These are phyloP conservation scores for Dione vanillae DNA, from an alignment of 2,888 invertebrate species.

Conservation along the genomic window DNA sequence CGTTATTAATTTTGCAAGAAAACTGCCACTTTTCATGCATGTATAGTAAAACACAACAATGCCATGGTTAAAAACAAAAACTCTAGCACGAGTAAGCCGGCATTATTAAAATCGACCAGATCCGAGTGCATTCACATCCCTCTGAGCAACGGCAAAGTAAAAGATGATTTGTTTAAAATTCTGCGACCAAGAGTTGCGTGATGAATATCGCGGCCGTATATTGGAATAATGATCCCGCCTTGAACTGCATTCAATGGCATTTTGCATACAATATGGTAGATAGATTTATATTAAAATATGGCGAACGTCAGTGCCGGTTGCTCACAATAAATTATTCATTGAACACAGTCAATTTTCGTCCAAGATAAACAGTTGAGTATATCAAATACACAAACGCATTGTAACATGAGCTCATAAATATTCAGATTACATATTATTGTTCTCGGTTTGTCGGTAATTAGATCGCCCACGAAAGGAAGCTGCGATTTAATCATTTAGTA, in stretches of 20 bases:
- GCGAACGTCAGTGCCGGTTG: conserved; percentile 80
- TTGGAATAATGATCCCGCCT: conserved; percentile 82
- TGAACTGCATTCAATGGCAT: conserved; percentile 83
- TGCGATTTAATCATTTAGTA: conserved; percentile 71
- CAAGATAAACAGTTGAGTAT: conserved; percentile 76
- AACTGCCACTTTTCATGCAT: neutral
- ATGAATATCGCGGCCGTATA: conserved; percentile 81
- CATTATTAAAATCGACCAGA: conserved; percentile 69
- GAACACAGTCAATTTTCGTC: conserved; percentile 80
- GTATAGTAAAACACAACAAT: conserved; percentile 18
- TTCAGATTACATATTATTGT: conserved; percentile 82
- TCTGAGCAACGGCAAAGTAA: conserved; percentile 59
- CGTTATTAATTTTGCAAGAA: neutral
- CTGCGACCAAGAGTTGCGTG: conserved; percentile 72
- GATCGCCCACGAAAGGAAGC: conserved; percentile 81
- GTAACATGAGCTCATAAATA: conserved; percentile 71
- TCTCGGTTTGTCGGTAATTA: conserved; percentile 81
- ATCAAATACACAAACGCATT: conserved; percentile 75
- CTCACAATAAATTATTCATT: conserved; percentile 82
- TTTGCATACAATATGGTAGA: conserved; percentile 84
- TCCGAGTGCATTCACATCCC: conserved; percentile 57
- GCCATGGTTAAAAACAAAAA: conserved; percentile 39
- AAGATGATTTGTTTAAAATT: conserved; percentile 84
- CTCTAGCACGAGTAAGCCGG: conserved; percentile 38
- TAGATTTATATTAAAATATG: conserved; percentile 84